A percentile compares a stretch with the other conserved stretches of the same genome.
These are phyloP conservation scores for Sebastes itinus DNA, from an alignment of 2,797 vertebrate species.

Conservation along the genomic window DNA sequence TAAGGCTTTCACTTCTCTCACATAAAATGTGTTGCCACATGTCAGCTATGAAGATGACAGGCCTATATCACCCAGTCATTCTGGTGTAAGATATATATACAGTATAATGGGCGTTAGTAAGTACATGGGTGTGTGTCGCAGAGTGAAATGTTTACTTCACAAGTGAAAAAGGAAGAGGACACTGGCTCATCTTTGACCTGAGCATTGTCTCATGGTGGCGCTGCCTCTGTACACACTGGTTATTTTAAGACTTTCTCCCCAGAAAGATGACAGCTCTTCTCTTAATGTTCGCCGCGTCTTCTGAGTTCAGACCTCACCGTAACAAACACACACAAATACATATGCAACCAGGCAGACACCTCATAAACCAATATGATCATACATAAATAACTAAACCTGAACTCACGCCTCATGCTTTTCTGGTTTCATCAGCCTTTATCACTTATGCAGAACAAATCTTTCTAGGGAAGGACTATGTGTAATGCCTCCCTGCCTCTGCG, in stretches of 20 bases:
- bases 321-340: slow-evolving; percentile 5
- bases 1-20: neutral
- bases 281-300: slow-evolving; percentile 30
- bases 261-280: slow-evolving; percentile 61
- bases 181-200: slow-evolving; percentile 81
- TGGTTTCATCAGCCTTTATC: slow-evolving; percentile 18
- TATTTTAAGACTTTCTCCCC: slow-evolving; percentile 77
- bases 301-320: slow-evolving; percentile 10
- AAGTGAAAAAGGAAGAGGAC: slow-evolving; percentile 77
- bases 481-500: slow-evolving; percentile 21
- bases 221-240: slow-evolving; percentile 70
- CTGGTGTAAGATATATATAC: neutral
- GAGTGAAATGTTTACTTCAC: slow-evolving; percentile 79
- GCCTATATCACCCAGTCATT: neutral
- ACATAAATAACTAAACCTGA: slow-evolving; percentile 16
- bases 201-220: slow-evolving; percentile 78
- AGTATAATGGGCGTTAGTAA: slow-evolving; percentile 11
- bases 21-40: neutral
- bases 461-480: neutral
- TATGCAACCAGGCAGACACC: neutral
- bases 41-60: neutral
- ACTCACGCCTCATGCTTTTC: neutral
- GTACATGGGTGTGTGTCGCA: slow-evolving; percentile 58
- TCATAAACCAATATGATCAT: neutral
- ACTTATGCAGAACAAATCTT: slow-evolving; percentile 26